Conservation (phyloP, 2,113 vertebrate species). For the Aphelocoma coerulescens region DNA sequence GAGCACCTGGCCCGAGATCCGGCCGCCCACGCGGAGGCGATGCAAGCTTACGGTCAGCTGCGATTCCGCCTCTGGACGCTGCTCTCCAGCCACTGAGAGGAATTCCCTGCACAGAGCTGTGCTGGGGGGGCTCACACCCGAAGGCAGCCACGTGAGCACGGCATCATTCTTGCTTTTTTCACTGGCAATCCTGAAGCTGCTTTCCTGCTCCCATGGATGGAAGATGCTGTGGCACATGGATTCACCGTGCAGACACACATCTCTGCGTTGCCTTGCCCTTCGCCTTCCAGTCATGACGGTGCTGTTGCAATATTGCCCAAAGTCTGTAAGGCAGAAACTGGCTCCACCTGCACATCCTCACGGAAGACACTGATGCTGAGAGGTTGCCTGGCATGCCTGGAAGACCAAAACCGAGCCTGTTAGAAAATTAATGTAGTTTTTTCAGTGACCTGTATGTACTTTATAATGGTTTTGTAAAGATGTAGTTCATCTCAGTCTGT, state of each 20-base stretch:
- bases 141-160: too few relatives aligned
- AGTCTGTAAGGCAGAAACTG: neutral
- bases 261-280: too few relatives aligned
- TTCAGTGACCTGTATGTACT: neutral
- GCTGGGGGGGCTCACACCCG: too few relatives aligned
- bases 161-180: too few relatives aligned
- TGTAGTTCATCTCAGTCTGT: neutral
- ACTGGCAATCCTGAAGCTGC: too few relatives aligned
- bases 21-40: accelerated
- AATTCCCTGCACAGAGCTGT: too few relatives aligned
- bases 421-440: neutral
- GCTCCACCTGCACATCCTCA: neutral
- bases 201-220: too few relatives aligned
- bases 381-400: neutral
- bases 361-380: neutral
- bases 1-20: neutral
- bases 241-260: too few relatives aligned
- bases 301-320: neutral
- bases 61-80: too few relatives aligned
- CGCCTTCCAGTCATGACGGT: accelerated
- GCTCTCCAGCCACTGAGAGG: too few relatives aligned
- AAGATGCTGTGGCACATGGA: too few relatives aligned
- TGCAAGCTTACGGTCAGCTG: too few relatives aligned
- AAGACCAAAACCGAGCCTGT: neutral
- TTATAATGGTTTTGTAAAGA: neutral